Evolutionary conservation across 2,888 invertebrate genomes (phyloP), one percentile per base, ranked within the genome.

Genomic region (Lepidocyrtoides sp.): DNA sequence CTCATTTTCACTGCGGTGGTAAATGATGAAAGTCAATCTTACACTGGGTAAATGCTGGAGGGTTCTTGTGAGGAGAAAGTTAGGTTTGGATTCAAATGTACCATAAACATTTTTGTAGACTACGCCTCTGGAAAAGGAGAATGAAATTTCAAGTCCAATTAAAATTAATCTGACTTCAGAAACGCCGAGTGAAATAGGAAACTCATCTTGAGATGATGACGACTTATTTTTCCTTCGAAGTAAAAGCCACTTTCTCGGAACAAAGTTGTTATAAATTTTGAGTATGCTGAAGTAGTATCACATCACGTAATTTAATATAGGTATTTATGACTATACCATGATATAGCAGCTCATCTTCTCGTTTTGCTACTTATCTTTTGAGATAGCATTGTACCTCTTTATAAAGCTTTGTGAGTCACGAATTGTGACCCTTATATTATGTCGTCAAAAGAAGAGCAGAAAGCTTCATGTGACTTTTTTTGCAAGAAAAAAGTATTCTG

Each of bases 101-200:
- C 63, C 29, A 29, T 26, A 29, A 29, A 63, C 29, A 29, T 63
- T 36, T 69, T 69, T 69, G 32, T 17, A 69, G 66, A 32, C 12
- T 69, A 41, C 41, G 36, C 20, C 69, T 36, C 20, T 20, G 20
- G 69, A 20, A 81, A 75, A 51, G 36, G 81, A 60, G 57, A 26
- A 79, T 51, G 79, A 32, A 79, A 81, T 60, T 81, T 23, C 54
- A 85, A 57, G 48, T 72, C 69, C 69, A 85, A 85, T 85, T 85
- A 85, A 85, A 85, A 72, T 85, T 85, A 72, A 85, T 85, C 69
- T 85, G 85, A 83, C 82, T 36, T 36, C 3, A 63, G 83, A 26
- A 83, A 82, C 41, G 36, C 57, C 57, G 60, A 44, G 66, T 57
- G 66, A 63, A 83, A 44, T 60, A 83, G 63, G 82, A 63, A 83